Evolutionary conservation across 2,797 vertebrate species (phyloP).

Genomic region (Avahi laniger): DNA sequence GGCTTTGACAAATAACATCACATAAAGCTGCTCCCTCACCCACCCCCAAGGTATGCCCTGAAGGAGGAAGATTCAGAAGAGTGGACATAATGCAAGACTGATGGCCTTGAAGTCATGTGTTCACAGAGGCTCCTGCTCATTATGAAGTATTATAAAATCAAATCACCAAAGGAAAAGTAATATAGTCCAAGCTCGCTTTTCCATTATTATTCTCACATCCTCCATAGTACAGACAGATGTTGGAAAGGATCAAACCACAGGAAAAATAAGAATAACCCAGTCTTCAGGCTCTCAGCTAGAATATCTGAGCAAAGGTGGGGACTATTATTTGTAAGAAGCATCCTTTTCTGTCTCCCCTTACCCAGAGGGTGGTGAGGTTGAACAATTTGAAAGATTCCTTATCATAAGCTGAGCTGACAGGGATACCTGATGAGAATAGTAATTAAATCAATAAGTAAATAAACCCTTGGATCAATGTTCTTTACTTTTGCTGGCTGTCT

Average conservation of each 20-base stretch:
- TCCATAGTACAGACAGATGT: neutral
- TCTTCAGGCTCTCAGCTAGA: slow-evolving; percentile 33
- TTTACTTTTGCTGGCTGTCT: slow-evolving; percentile 71
- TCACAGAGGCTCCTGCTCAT: neutral
- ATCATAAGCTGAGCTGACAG: slow-evolving; percentile 69
- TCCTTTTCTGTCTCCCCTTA: slow-evolving; percentile 64
- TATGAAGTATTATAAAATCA: neutral
- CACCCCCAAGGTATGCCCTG: neutral
- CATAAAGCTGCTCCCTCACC: neutral
- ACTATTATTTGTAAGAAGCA: neutral
- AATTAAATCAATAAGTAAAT: slow-evolving; percentile 78
- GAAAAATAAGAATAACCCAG: slow-evolving; percentile 19
- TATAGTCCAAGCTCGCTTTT: neutral
- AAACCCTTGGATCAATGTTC: slow-evolving; percentile 76
- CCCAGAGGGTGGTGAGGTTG: slow-evolving; percentile 59
- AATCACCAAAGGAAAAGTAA: neutral
- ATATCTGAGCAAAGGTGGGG: slow-evolving; percentile 38
- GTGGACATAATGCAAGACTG: neutral
- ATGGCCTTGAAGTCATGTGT: too few species aligned
- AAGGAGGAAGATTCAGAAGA: neutral
- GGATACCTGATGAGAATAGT: slow-evolving; percentile 67
- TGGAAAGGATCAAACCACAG: slow-evolving; percentile 18
- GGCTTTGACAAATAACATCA: neutral
- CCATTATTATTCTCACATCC: neutral
- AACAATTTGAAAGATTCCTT: slow-evolving; percentile 77